Conservation (phyloP, 1,140 invertebrate genomes). For the Limonius californicus region DNA sequence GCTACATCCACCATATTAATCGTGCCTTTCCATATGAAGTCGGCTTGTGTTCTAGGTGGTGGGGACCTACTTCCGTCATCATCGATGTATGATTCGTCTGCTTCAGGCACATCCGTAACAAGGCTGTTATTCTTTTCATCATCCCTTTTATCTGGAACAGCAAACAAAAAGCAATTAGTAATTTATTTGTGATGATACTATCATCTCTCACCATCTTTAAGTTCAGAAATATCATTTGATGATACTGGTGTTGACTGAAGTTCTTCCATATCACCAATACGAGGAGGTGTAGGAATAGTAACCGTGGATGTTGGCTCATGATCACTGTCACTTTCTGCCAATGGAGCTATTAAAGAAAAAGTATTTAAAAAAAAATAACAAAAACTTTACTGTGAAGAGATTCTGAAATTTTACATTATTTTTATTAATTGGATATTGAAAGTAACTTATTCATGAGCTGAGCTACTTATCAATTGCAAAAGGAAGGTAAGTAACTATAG, state of each 20-base stretch:
- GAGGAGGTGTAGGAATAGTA: conserved; percentile 47
- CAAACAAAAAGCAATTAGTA: too few species aligned
- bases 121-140: neutral
- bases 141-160: neutral
- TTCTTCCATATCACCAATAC: conserved; percentile 38
- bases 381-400: too few species aligned
- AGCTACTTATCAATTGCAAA: conserved; percentile 4
- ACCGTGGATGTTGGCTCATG: conserved; percentile 60
- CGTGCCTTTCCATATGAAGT: conserved; percentile 76
- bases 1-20: conserved; percentile 89
- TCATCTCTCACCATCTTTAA: neutral
- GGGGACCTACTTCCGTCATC: conserved; percentile 11
- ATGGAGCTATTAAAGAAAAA: conserved; percentile 16
- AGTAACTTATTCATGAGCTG: too few species aligned
- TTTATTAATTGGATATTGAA: too few species aligned
- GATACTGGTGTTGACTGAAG: neutral
- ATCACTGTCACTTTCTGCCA: conserved; percentile 54
- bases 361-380: too few species aligned
- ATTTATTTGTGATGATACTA: too few species aligned
- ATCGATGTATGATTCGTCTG: neutral
- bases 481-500: conserved; percentile 23
- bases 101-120: neutral
- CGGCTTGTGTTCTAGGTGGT: conserved; percentile 19
- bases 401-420: too few species aligned
- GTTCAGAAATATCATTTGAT: neutral